These are phyloP conservation scores for Atethmia centrago DNA, from an alignment of 2,888 invertebrate species.

Conservation along the genomic window DNA sequence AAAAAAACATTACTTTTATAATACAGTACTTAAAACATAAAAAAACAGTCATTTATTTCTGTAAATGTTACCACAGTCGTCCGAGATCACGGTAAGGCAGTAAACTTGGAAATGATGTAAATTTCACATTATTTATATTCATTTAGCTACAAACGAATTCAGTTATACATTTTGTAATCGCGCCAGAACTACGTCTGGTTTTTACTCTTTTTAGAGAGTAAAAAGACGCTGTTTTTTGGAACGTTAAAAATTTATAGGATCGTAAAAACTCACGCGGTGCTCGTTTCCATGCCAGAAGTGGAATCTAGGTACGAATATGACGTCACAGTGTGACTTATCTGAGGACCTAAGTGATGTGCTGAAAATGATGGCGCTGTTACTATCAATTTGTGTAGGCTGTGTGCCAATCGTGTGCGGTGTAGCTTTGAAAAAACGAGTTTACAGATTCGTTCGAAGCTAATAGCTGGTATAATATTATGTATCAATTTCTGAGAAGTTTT, in stretches of 20 bases:
- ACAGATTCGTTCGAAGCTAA: neutral
- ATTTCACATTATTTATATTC: constrained; percentile 64
- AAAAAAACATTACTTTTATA: constrained; percentile 19
- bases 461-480: neutral
- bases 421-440: neutral
- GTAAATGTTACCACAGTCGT: constrained; percentile 35
- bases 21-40: constrained; percentile 37
- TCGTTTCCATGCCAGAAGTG: constrained; percentile 78
- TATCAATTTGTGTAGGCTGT: constrained; percentile 33
- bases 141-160: constrained; percentile 65
- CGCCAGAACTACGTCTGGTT: constrained; percentile 72
- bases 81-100: constrained; percentile 36
- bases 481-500: constrained; percentile 1
- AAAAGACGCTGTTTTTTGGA: constrained; percentile 83
- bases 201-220: constrained; percentile 74
- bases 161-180: constrained; percentile 72
- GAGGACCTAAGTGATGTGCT: constrained; percentile 66
- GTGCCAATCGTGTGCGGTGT: constrained; percentile 2
- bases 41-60: constrained; percentile 40
- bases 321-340: constrained; percentile 77
- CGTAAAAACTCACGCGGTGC: constrained; percentile 84
- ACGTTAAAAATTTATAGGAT: constrained; percentile 87
- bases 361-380: constrained; percentile 59
- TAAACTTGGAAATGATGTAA: constrained; percentile 58
- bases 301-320: constrained; percentile 79